Evolutionary conservation across 2,113 vertebrate genomes (phyloP).

Genomic region (Corvus cornix): DNA sequence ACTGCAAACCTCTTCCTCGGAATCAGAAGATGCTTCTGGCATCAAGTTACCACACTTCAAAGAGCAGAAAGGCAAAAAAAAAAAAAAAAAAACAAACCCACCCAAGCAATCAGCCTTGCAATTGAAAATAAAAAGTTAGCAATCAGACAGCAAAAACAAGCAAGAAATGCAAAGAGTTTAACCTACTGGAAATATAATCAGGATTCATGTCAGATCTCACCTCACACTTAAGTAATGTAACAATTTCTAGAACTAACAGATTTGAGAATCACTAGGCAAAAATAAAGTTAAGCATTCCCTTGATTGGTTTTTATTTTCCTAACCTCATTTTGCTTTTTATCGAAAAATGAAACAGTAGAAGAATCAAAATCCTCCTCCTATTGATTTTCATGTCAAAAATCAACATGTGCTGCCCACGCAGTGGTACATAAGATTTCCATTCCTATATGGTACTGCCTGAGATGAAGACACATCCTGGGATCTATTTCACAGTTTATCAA

Average conservation of each 20-base stretch:
- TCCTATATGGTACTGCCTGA: not conserved
- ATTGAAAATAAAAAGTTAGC: not conserved
- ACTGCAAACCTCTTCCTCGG: slow-evolving; percentile 31
- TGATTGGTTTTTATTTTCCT: not conserved
- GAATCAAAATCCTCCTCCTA: not conserved
- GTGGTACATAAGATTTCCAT: not conserved
- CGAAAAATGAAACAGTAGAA: not conserved
- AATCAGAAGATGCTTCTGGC: slow-evolving; percentile 27
- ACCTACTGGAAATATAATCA: not conserved
- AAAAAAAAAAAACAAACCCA: not conserved
- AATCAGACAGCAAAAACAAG: not conserved
- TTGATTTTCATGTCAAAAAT: not conserved
- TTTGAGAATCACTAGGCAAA: not conserved
- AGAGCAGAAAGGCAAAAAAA: not conserved
- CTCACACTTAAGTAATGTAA: not conserved
- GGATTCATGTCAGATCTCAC: not conserved
- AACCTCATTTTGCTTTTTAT: not conserved
- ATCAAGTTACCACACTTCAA: slow-evolving; percentile 70
- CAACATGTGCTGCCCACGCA: not conserved
- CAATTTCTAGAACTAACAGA: not conserved
- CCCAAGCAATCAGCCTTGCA: not conserved
- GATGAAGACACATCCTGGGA: not conserved
- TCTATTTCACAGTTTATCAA: not conserved
- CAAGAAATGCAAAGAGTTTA: not conserved
- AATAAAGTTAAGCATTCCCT: not conserved